These are phyloP conservation scores for Eptesicus fuscus DNA, from an alignment of 2,113 vertebrate genomes.

Conservation along the genomic window DNA sequence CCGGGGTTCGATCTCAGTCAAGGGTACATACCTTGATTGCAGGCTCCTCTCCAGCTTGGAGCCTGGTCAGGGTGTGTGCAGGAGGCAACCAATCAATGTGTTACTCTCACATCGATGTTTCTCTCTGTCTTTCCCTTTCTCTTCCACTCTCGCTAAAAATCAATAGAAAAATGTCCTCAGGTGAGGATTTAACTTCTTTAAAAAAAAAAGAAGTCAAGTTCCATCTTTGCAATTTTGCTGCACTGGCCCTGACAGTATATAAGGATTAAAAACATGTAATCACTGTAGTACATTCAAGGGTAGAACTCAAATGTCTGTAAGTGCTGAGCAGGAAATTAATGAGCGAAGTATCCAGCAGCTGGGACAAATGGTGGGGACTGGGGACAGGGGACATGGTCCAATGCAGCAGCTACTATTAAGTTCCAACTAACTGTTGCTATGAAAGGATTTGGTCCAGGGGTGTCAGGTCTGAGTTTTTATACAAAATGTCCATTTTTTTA, in stretches of 20 bases:
- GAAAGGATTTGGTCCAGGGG: not conserved
- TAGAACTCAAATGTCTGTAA: not conserved
- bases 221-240: not conserved
- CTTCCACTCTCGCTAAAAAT: too few relatives aligned
- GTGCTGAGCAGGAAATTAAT: not conserved
- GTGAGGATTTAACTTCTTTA: too few relatives aligned
- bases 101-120: too few relatives aligned
- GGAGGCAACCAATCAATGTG: too few relatives aligned
- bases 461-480: not conserved
- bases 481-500: slow-evolving; percentile 8
- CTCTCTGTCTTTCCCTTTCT: too few relatives aligned
- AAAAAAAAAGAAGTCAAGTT: not conserved
- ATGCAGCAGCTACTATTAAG: not conserved
- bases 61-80: too few relatives aligned
- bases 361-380: not conserved
- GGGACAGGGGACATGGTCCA: not conserved
- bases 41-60: too few relatives aligned
- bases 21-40: too few relatives aligned
- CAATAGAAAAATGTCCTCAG: too few relatives aligned
- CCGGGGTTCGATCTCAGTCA: too few relatives aligned
- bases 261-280: not conserved
- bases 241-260: not conserved
- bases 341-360: not conserved
- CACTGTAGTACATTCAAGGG: not conserved
- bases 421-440: not conserved